A percentile compares a stretch with the other conserved stretches of the same genome.
Evolutionary conservation across 2,888 invertebrate species (phyloP).

Genomic region (Stenichneumon culpator): DNA sequence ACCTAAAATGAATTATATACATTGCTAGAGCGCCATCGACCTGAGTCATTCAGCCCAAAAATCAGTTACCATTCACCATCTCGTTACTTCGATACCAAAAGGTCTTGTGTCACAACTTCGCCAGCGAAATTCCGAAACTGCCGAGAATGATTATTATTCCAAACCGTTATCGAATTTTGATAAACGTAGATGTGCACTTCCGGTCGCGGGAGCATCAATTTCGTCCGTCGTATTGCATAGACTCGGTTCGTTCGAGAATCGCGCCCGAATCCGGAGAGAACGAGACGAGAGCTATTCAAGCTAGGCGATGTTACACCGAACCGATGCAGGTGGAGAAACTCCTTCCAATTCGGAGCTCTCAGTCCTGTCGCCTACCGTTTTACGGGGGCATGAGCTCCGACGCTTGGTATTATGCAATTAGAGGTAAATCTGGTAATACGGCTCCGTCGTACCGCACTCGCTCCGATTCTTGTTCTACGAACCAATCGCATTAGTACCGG

Average conservation of each 20-base stretch:
- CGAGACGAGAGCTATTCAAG: slow-evolving; percentile 16
- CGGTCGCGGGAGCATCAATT: slow-evolving; percentile 17
- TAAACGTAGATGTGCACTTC: not conserved
- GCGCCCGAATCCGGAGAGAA: not conserved
- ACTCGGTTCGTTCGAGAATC: not conserved
- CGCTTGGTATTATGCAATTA: slow-evolving; percentile 53
- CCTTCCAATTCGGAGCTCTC: slow-evolving; percentile 9
- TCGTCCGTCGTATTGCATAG: not conserved
- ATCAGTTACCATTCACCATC: no score
- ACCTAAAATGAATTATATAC: no score
- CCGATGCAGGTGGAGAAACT: not conserved
- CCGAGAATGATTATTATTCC: slow-evolving; percentile 3
- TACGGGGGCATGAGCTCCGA: slow-evolving; percentile 37
- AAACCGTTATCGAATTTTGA: not conserved
- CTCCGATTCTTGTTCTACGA: slow-evolving; percentile 48
- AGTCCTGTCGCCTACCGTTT: slow-evolving; percentile 32
- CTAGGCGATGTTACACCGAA: not conserved
- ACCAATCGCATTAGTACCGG: slow-evolving; percentile 58
- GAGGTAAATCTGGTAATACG: slow-evolving; percentile 54
- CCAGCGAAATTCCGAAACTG: not conserved
- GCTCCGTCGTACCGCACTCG: slow-evolving; percentile 38
- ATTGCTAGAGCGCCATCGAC: no score
- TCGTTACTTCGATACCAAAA: no score
- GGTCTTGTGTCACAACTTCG: not conserved
- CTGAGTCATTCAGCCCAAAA: no score